Evolutionary conservation across 1,140 invertebrate species (phyloP).

Genomic region (Arctopsyche grandis): DNA sequence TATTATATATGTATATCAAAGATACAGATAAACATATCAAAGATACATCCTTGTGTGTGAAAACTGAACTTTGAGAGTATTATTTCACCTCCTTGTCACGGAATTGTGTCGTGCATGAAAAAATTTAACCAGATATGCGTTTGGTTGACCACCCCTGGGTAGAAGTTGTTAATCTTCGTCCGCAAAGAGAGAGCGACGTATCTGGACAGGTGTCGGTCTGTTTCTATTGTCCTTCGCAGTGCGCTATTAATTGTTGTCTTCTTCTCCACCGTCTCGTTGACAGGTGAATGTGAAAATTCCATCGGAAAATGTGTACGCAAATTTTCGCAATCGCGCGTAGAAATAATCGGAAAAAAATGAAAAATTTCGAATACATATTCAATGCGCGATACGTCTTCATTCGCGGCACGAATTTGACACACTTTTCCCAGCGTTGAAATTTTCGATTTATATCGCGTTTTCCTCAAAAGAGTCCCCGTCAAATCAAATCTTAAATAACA

Average conservation of each 20-base stretch:
- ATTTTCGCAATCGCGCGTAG: background rate
- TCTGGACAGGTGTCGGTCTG: slow-evolving; percentile 1
- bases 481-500: too few relatives aligned
- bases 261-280: background rate
- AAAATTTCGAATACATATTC: slow-evolving; percentile 6
- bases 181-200: background rate
- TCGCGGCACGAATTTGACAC: background rate
- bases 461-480: too few relatives aligned
- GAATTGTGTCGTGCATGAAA: background rate
- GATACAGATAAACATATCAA: too few relatives aligned
- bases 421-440: background rate
- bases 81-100: too few relatives aligned
- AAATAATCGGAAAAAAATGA: background rate
- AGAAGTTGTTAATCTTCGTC: slow-evolving; percentile 22
- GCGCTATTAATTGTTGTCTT: too few relatives aligned
- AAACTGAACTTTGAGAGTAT: too few relatives aligned
- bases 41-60: too few relatives aligned
- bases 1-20: too few relatives aligned
- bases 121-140: background rate
- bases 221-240: background rate
- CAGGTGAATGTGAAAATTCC: slow-evolving; percentile 13
- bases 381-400: background rate
- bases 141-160: background rate
- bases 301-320: background rate
- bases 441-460: background rate